Evolutionary conservation across 1,140 invertebrate species (phyloP).

Genomic region (Drosophila tropicalis): DNA sequence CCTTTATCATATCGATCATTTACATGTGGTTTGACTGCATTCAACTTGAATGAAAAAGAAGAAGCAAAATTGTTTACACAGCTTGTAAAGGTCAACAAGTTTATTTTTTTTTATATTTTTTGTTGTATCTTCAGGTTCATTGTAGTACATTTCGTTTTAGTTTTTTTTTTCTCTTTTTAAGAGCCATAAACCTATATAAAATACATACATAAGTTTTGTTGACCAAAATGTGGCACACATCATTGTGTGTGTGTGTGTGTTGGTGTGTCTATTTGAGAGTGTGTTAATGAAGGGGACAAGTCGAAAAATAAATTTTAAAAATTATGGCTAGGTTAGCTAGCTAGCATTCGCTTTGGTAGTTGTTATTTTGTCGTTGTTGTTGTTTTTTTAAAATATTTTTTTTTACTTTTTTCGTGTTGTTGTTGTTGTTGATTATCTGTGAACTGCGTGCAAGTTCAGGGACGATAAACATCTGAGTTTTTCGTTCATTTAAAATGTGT

Average conservation of each 20-base stretch:
- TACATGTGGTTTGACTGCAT: conserved; percentile 52
- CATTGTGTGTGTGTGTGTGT: conserved; percentile 13
- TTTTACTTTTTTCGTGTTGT: conserved; percentile 21
- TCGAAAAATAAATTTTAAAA: conserved; percentile 30
- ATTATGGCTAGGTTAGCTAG: conserved; percentile 34
- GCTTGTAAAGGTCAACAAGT: conserved; percentile 75
- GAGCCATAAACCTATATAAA: conserved; percentile 66
- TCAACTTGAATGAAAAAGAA: conserved; percentile 23
- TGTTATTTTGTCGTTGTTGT: conserved; percentile 13
- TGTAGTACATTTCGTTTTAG: conserved; percentile 45
- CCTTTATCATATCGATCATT: conserved; percentile 33
- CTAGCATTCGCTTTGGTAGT: conserved; percentile 20
- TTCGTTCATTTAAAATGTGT: conserved; percentile 30
- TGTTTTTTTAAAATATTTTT: conserved; percentile 6
- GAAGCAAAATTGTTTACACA: conserved; percentile 48
- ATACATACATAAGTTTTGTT: conserved; percentile 38
- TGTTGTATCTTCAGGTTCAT: conserved; percentile 34
- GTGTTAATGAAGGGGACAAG: conserved; percentile 48
- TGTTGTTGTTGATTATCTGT: conserved; percentile 35
- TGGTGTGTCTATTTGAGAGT: neutral
- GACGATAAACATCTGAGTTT: conserved; percentile 38
- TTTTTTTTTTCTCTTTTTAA: conserved; percentile 1
- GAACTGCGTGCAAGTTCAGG: conserved; percentile 66
- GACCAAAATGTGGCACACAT: conserved; percentile 60
- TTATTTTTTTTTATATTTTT: conserved; percentile 26